phyloP scores from a whole-genome alignment of 1,140 invertebrate genomes.

The Lepidurus couesii region DNA sequence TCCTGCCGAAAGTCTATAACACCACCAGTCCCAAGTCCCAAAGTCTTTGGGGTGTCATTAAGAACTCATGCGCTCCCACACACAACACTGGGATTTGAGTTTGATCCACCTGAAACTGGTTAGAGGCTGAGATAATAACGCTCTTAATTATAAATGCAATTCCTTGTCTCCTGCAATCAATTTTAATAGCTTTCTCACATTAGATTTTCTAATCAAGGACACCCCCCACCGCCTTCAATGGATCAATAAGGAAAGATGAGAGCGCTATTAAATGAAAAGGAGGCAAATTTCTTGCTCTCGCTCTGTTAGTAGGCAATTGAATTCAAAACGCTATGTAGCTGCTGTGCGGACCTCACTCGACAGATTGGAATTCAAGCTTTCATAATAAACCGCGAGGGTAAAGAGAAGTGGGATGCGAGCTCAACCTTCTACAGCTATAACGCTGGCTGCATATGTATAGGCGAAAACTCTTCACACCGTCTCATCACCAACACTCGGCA shows the following conservation, averaged over 20 bases:
- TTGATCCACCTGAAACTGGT: constrained; percentile 1
- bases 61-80: neutral
- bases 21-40: neutral
- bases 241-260: neutral
- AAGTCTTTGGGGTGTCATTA: constrained; percentile 14
- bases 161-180: neutral
- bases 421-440: neutral
- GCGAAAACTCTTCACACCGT: neutral
- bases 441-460: neutral
- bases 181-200: neutral
- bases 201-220: neutral
- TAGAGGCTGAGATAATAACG: neutral
- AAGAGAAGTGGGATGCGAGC: neutral
- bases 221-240: neutral
- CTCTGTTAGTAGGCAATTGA: neutral
- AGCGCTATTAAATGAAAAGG: neutral
- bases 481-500: neutral
- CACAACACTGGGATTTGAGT: neutral
- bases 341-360: neutral
- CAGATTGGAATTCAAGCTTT: constrained; percentile 7
- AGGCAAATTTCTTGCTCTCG: neutral
- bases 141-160: constrained; percentile 6
- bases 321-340: neutral
- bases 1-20: constrained; percentile 9
- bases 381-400: neutral